Conservation (phyloP, 2,888 invertebrate species). For the Eupsilia transversa region DNA sequence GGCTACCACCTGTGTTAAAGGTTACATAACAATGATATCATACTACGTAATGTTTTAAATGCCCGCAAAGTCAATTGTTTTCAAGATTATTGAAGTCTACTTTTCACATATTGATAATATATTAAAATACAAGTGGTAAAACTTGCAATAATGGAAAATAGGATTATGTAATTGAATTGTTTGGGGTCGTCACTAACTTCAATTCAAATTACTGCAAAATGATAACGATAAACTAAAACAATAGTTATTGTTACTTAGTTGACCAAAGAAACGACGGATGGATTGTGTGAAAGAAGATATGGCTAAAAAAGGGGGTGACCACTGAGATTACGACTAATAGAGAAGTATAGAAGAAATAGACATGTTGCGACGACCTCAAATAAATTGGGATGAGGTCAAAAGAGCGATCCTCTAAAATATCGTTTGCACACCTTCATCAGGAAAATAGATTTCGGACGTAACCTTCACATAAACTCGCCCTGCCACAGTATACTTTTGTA, state of each 20-base stretch:
- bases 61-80: constrained; percentile 17
- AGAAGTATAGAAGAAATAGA: no score
- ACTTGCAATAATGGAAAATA: background rate
- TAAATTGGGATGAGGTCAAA: no score
- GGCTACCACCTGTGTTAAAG: constrained; percentile 52
- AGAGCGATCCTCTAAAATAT: background rate
- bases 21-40: constrained; percentile 52
- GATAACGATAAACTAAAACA: background rate
- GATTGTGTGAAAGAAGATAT: background rate
- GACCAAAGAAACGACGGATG: background rate
- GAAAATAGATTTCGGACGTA: background rate
- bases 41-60: constrained; percentile 29
- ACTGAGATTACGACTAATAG: no score
- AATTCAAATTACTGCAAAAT: background rate
- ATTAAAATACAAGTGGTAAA: background rate
- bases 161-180: background rate
- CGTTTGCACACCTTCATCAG: background rate
- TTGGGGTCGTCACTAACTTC: background rate
- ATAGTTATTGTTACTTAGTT: background rate
- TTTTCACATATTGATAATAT: background rate
- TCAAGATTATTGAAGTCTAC: background rate
- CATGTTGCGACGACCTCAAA: no score
- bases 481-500: background rate
- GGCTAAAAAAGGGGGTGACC: no score
- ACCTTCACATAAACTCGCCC: background rate